Conservation (phyloP, 2,797 vertebrate genomes). For the Cheirogaleus major region DNA sequence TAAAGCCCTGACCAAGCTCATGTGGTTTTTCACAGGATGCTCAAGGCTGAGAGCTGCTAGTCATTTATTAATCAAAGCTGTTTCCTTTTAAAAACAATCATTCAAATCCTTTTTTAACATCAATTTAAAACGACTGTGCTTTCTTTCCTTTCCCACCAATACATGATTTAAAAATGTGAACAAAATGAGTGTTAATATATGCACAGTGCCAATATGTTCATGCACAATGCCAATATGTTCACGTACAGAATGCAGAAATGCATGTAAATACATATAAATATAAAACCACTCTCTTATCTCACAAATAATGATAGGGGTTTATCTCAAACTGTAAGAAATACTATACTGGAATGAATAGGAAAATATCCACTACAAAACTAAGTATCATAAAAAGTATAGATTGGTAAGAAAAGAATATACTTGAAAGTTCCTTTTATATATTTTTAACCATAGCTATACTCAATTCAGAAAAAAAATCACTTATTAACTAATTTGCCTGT, state of each 20-base stretch:
- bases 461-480: background rate
- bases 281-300: background rate
- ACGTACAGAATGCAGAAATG: background rate
- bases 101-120: background rate
- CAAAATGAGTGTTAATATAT: background rate
- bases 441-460: background rate
- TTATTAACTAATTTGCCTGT: background rate
- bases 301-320: background rate
- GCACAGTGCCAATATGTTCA: background rate
- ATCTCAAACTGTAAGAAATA: background rate
- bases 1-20: background rate
- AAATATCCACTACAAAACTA: background rate
- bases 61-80: background rate
- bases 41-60: background rate
- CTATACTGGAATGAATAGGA: background rate
- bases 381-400: background rate
- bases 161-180: slow-evolving; percentile 1
- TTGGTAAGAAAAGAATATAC: background rate
- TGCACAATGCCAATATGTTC: background rate
- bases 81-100: slow-evolving; percentile 48
- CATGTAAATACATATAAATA: background rate
- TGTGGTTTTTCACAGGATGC: background rate
- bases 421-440: background rate
- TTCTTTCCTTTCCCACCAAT: background rate
- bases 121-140: background rate